Evolutionary conservation across 2,797 vertebrate species (phyloP), one percentile per base, ranked within the genome.

Genomic region (Buphagus erythrorhynchus): DNA sequence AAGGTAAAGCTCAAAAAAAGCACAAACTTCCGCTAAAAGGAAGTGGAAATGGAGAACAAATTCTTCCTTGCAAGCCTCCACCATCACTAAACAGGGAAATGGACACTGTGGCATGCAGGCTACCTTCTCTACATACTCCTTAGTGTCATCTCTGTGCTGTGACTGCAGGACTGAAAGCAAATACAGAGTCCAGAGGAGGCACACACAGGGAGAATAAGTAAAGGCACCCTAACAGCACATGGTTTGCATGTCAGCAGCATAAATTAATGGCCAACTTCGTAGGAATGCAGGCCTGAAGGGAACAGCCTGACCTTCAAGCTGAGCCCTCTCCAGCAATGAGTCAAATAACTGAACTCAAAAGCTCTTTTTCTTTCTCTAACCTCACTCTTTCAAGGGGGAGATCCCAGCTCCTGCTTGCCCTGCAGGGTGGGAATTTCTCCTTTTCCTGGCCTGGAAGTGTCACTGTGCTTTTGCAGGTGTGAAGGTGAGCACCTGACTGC

Each of bases 1-100:
- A 92, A 94, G 40, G 26, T 66, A 90, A 96, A 91, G 72, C 43
- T 62, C 75, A 95, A 94, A 78, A 46, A 45, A 76, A 65, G 58
- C 49, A 74, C 80, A 91, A 85, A 55, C 29, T 73, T 95, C 40
- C 40, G 6, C 76, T 88, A 93, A 95, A 96, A 95, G 76, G 48
- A 91, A 90, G 35, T 83, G 51, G 29, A 58, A 65, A 59, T 20
- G 24, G 35, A 94, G 65, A 86, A 74, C 20, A 85, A 88, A 71
- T 71, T 55, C 77, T 92, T 92, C 71, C 88, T 46, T 86, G 78
- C 36, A 69, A 87, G 49, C 16, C 35, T 78, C 58, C 38, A 58
- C 16, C 49, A 71, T 18, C 16, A 26, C 38, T 31, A 42, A 73
- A 16, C 0, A 6, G 43, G 11, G 36, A 86, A 91, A 86, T 3